Evolutionary conservation across 2,113 vertebrate genomes (phyloP), one percentile per base, ranked within the genome.

Genomic region (Halcyon malimbica): DNA sequence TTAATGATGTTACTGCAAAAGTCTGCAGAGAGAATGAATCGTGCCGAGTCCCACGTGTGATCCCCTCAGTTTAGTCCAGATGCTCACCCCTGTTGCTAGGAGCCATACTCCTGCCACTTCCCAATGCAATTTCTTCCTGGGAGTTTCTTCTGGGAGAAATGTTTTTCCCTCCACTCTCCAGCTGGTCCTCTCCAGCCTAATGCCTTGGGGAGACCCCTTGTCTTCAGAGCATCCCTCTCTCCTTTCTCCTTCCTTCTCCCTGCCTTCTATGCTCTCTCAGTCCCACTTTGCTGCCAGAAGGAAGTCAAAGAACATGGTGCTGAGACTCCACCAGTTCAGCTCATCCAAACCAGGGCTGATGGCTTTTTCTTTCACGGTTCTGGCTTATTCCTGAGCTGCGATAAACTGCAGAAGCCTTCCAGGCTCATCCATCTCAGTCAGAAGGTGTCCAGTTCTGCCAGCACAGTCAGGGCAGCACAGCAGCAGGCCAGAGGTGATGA

Each of bases 31-130:
- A 31, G 63, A 77, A 35, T 17, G 29, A 48, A 53, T 24, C 28
- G n/a, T 73, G 70, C 35, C 0, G 0, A 51, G 44, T 21, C 28
- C 31, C 16, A 6, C 2, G 3, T 8, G 33, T 79, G 26, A 5
- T 65, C 10, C 51, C 26, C 15, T 67, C 3, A 2, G 21, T 67
- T 74, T 35, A 74, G 35, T 20, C 50, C 73, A 64, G 41, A 64
- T 31, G 25, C 26, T 76, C 60, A 31, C 16, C 12, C 8, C 9
- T 69, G 4, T 3, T 35, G 31, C 64, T 54, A 33, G 65, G 31
- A 54, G 16, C 16, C 65, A 44, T 26, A 13, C 5, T 33, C 31
- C 17, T 57, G 35, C 35, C 50, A 26, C 23, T 63, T 77, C 41
- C 48, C 35, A 70, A 5, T 13, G 41, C 17, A n/a, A 29, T 54